Base-by-base conservation (phyloP, 2,888 invertebrate species). In the Patella pellucida region DNA sequence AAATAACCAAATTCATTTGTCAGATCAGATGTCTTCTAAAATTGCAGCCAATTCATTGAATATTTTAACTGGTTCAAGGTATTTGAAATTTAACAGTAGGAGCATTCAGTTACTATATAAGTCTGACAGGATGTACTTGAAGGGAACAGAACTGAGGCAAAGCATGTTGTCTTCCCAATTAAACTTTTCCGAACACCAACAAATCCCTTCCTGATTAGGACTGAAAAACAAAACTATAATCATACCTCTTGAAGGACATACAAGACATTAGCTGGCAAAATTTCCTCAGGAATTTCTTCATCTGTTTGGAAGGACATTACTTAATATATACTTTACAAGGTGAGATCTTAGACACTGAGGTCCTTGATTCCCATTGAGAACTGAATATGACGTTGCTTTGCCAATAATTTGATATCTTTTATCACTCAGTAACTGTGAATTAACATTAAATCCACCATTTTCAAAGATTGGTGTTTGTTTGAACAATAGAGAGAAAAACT, bases 161-260 rank as follows among this genome's bases (percentile, higher is more conserved):
- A 54, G 54, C 54, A 15, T 54, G 54, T 15, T 54, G 54, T 54
- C n/a, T 54, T 54, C 54, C 54, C 15, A 54, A 54, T n/a, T 54
- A 54, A 16, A 54, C 54, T 54, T 54, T 54, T 54, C 16, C 15
- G 5, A 54, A 54, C n/a, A n/a, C 54, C 54, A 54, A 54, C 54
- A 54, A 54, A 54, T 54, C n/a, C 54, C 54, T 54, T 54, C 54
- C n/a, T 54, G 54, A 54, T 54, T 16, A 54, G 54, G 54, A 54
- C 54, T 54, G 54, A 54, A 54, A 54, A 54, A 54, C 54, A 54
- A 54, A 54, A 54, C 54, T 54, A 54, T 54, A 54, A 54, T 54
- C 54, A 54, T 54, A 54, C 54, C 54, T 54, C 54, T 54, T 54
- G 54, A 54, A 54, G 54, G n/a, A 54, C n/a, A 54, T 54, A 54